Evolutionary conservation across 2,797 vertebrate genomes (phyloP), one percentile per base, ranked within the genome.

Genomic region (Urocyon cinereoargenteus): DNA sequence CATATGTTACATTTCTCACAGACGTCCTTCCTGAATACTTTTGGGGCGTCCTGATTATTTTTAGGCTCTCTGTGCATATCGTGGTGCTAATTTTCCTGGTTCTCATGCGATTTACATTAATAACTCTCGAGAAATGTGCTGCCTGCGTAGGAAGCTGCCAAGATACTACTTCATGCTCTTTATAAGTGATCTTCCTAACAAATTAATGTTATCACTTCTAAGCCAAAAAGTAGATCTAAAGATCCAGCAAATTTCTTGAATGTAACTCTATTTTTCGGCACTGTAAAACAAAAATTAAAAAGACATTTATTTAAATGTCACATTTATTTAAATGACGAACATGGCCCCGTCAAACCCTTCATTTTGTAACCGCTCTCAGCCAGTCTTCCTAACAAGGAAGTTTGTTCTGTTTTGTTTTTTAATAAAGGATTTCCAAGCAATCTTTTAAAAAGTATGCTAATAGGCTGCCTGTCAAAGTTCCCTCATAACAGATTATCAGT

Each of bases 401-500:
- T 24, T 66, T 55, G 18, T 59, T 73, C 57, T 61, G 40, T 59
- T 92, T 73, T 49, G 24, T 64, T 84, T 96, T 94, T 61, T 68
- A 91, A 90, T 73, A 82, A 91, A 87, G 51, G 16, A 72, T 95
- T 91, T 92, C 55, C 31, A 86, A 70, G 40, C 51, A 62, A 24
- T 53, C 78, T 86, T 95, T 92, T 45, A 1, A 49, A 93, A 79
- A 82, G 31, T 77, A 61, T 77, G 40, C 45, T 62, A 36, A 85
- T 24, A 84, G 78, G n/a, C 57, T 83, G 24, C 53, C 90, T 89
- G 12, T 40, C 77, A 94, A 45, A 90, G 62, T 0, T 68, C 9
- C n/a, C 40, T 89, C 28, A 7, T 61, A 57, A 51, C 62, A 62
- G 34, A 68, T 68, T 26, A 34, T 62, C n/a, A 59, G 55, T 70